Base-by-base conservation (phyloP, 2,113 vertebrate species). In the Trichomycterus rosablanca region DNA sequence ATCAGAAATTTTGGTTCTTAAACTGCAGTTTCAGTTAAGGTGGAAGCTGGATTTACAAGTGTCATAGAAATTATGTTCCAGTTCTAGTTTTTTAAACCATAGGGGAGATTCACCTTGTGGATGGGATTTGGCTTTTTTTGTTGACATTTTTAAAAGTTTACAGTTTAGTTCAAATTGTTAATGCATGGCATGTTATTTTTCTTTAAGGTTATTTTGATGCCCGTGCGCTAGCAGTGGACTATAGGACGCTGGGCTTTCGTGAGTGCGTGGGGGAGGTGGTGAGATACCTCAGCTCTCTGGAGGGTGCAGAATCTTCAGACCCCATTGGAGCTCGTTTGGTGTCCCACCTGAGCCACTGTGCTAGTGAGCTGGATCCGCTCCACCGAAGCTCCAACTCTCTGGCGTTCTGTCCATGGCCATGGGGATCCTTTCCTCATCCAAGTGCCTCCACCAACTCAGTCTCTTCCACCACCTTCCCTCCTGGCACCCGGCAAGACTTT, bases 221-320 rank as follows among this genome's bases (percentile, higher is more conserved):
- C 3, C 87, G 89, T 28, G 89, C 90, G 34, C 78, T 97, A 70
- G 94, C 94, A 0, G 87, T 95, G 4, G 94, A 97, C 82, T 97
- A 95, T 85, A 83, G 94, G 28, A 95, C 90, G n/a, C 86, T 97
- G 4, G 94, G 94, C 16, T 97, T 97, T 67, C 90, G 92, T 1
- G 93, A 97, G 61, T 97, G 94, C 2, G 90, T 97, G 53, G 93
- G 92, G 0, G 94, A 97, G 42, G 94, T 97, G 45, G 87, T 93
- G 67, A 87, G 93, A 71, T 97, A 94, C 78, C 86, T 97, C 75
- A 90, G 90, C 32, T 76, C 90, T 58, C 83, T 92, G 7, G 92
- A 94, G 65, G 91, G 91, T 1, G 80, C 84, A 3, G 90, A 93
- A 5, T 79, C 83, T 26, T 80, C 86, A 0, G 92, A 95, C 65